These are phyloP conservation scores for Corythornis leucogaster DNA, from an alignment of 2,797 vertebrate species.

Conservation along the genomic window DNA sequence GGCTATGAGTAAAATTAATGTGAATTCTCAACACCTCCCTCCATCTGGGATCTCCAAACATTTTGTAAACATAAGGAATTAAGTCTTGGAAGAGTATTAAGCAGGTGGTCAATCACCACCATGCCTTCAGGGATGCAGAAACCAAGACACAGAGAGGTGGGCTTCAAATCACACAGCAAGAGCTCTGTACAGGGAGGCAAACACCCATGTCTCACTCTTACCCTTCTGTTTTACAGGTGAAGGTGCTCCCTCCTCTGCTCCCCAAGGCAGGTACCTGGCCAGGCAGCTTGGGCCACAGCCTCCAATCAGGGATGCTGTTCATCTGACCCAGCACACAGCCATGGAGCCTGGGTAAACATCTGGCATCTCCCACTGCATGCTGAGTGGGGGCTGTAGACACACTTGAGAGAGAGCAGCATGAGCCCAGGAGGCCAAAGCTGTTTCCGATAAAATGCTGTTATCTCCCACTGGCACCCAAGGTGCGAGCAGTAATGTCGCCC, in stretches of 20 bases:
- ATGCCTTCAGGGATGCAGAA: not conserved
- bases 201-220: not conserved
- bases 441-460: not conserved
- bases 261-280: rapidly evolving
- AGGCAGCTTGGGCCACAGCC: not conserved
- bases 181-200: rapidly evolving
- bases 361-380: rapidly evolving
- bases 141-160: not conserved
- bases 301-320: rapidly evolving
- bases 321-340: not conserved
- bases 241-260: rapidly evolving
- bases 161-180: rapidly evolving
- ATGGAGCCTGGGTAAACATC: rapidly evolving
- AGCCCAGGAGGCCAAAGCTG: not conserved
- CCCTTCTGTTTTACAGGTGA: not conserved
- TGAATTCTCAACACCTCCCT: rapidly evolving
- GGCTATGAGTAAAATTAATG: not conserved
- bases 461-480: not conserved
- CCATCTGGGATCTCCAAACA: not conserved
- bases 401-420: not conserved
- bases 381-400: rapidly evolving
- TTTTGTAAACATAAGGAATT: not conserved
- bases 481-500: rapidly evolving
- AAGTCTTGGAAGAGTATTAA: not conserved
- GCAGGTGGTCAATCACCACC: not conserved